phyloP scores from a whole-genome alignment of 2,888 invertebrate genomes.

The Erebia ligea region DNA sequence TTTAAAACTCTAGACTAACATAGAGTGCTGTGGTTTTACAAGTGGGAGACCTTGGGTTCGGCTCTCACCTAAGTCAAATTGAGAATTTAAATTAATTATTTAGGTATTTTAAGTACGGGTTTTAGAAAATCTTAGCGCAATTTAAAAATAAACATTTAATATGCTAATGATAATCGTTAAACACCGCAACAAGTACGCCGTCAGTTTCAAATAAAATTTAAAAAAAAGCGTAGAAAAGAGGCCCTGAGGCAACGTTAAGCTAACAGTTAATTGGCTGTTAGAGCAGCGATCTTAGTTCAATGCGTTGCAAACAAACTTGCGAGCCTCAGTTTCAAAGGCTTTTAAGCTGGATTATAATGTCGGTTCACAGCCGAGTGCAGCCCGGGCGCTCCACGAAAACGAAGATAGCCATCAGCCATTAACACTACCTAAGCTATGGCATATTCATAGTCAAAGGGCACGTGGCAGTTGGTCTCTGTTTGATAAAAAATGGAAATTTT shows the following conservation, averaged over 20 bases:
- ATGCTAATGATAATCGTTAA: too few relatives aligned
- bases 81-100: too few relatives aligned
- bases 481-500: too few relatives aligned
- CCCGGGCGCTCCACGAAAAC: constrained; percentile 51
- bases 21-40: too few relatives aligned
- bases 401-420: constrained; percentile 65
- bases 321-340: constrained; percentile 19
- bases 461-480: constrained; percentile 5
- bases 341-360: constrained; percentile 20
- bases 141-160: too few relatives aligned
- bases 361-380: constrained; percentile 13
- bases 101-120: too few relatives aligned
- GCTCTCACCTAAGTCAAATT: too few relatives aligned
- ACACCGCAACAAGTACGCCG: too few relatives aligned
- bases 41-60: too few relatives aligned
- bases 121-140: too few relatives aligned
- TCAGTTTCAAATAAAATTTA: too few relatives aligned
- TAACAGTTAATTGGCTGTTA: constrained; percentile 41
- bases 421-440: constrained; percentile 58
- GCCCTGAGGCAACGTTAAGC: not conserved
- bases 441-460: constrained; percentile 32
- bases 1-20: too few relatives aligned
- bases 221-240: not conserved
- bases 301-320: constrained; percentile 17
- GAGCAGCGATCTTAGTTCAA: constrained; percentile 16